These are phyloP conservation scores for Oceanodroma tethys DNA, from an alignment of 2,113 vertebrate species.

Conservation along the genomic window DNA sequence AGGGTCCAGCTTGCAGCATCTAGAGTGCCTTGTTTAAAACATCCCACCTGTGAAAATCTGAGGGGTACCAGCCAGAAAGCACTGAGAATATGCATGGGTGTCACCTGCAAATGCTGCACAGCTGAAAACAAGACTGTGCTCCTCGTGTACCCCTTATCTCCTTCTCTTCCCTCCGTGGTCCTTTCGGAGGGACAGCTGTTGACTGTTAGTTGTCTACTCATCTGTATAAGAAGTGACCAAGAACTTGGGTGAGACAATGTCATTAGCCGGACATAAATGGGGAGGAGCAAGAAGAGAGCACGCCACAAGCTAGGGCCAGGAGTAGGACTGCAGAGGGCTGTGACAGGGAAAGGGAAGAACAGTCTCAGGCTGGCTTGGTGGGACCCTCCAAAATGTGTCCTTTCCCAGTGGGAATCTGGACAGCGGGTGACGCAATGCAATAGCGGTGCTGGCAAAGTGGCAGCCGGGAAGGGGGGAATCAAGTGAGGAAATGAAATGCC, in stretches of 20 bases:
- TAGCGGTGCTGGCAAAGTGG: not conserved
- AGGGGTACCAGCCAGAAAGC: not conserved
- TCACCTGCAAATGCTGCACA: not conserved
- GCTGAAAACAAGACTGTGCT: not conserved
- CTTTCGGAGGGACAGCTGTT: not conserved
- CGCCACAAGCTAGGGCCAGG: not conserved
- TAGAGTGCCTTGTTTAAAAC: not conserved
- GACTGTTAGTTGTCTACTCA: accelerated
- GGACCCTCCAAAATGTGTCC: not conserved
- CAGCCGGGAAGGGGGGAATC: not conserved
- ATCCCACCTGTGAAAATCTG: not conserved
- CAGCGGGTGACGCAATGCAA: not conserved
- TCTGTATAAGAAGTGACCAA: not conserved
- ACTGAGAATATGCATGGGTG: too few species aligned
- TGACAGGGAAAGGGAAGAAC: not conserved
- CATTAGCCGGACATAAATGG: not conserved
- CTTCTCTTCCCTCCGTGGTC: too few species aligned
- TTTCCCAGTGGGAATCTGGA: not conserved
- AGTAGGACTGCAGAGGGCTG: not conserved
- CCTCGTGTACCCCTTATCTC: not conserved
- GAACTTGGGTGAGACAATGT: too few species aligned
- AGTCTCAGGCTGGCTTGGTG: not conserved
- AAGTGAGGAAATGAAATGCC: not conserved
- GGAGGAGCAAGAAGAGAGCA: not conserved
- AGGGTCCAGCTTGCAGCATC: not conserved